Evolutionary conservation across 2,888 invertebrate species (phyloP).

Genomic region (Temnothorax rugatulus): DNA sequence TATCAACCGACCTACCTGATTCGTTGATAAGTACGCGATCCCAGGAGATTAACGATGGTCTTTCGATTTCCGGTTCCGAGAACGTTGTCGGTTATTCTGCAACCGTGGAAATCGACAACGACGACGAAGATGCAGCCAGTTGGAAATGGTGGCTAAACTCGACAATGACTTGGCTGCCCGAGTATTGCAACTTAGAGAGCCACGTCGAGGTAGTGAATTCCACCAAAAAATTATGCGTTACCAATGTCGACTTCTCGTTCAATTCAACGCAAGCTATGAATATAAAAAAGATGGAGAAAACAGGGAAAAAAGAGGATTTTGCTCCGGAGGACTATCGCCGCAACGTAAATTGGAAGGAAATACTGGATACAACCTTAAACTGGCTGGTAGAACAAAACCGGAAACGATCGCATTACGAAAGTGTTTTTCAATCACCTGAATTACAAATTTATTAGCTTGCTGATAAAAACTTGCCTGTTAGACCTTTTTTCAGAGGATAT

Average conservation of each 20-base stretch:
- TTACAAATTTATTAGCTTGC: constrained; percentile 59
- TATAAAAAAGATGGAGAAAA: constrained; percentile 64
- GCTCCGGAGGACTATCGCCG: constrained; percentile 65
- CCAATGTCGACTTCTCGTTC: constrained; percentile 71
- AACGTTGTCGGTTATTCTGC: background rate
- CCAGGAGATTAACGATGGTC: constrained; percentile 49
- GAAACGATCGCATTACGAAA: constrained; percentile 78
- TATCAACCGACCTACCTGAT: constrained; percentile 55
- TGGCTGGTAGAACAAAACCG: constrained; percentile 75
- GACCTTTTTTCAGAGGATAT: constrained; percentile 18
- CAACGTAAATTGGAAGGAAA: constrained; percentile 78
- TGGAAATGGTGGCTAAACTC: constrained; percentile 82
- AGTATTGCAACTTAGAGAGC: constrained; percentile 71
- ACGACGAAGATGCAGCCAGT: constrained; percentile 47
- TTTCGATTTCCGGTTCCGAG: constrained; percentile 26
- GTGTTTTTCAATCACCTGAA: constrained; percentile 75
- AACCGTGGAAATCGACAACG: constrained; percentile 13
- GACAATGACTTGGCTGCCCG: constrained; percentile 79
- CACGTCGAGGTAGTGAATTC: constrained; percentile 61
- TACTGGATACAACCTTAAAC: constrained; percentile 75
- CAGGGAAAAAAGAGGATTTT: constrained; percentile 68
- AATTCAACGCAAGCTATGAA: constrained; percentile 57
- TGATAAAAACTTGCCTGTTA: constrained; percentile 17
- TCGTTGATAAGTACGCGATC: constrained; percentile 52
- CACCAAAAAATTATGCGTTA: constrained; percentile 64